Conservation (phyloP, 2,888 invertebrate species). For the Eutolmus rufibarbis region DNA sequence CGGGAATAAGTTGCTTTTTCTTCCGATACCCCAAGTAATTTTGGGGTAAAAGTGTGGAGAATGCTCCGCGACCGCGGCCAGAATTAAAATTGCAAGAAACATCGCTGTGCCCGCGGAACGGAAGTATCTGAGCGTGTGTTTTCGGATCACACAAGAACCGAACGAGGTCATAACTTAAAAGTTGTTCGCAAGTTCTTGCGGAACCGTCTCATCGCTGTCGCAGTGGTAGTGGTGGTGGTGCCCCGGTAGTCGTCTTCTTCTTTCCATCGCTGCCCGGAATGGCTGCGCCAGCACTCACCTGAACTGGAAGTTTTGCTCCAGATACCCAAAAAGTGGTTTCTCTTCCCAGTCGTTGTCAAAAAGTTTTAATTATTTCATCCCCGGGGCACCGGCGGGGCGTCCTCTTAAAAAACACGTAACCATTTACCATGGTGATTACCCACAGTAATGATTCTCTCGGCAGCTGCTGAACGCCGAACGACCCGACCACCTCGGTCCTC, state of each 20-base stretch:
- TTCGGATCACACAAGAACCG: background rate
- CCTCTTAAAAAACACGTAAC: conserved; percentile 8
- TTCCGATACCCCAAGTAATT: background rate
- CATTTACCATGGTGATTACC: conserved; percentile 31
- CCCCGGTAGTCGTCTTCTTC: background rate
- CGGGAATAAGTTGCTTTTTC: background rate
- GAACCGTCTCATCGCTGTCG: background rate
- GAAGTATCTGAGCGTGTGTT: background rate
- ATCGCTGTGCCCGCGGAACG: background rate
- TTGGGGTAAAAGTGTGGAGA: background rate
- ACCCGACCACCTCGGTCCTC: conserved; percentile 2
- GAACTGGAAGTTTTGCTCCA: background rate
- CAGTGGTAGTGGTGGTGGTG: background rate
- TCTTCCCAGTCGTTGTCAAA: background rate
- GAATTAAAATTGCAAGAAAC: background rate
- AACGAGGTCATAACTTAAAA: conserved; percentile 15
- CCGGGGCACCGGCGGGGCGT: background rate
- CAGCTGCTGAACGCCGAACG: background rate
- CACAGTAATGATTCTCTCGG: background rate
- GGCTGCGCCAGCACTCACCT: background rate
- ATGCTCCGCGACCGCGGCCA: background rate
- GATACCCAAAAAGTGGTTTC: background rate
- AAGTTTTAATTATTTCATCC: conserved; percentile 29
- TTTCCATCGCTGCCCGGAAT: background rate
- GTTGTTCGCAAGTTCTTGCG: conserved; percentile 1